A percentile compares a stretch with the other conserved stretches of the same genome.
These are phyloP conservation scores for Chauna torquata DNA, from an alignment of 2,113 vertebrate species.

Conservation along the genomic window DNA sequence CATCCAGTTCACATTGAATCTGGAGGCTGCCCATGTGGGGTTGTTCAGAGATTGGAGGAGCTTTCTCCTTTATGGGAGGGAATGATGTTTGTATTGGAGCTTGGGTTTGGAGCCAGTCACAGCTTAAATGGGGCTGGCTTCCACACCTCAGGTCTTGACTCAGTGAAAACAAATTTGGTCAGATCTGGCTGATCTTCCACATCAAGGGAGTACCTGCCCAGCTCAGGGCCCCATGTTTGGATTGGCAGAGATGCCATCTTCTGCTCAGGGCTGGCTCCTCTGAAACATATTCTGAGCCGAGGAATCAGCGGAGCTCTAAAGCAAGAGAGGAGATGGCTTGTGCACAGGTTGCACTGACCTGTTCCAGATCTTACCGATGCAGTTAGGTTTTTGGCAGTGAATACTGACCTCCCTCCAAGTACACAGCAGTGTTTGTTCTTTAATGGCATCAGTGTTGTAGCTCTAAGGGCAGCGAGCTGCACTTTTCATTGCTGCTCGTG, in stretches of 20 bases:
- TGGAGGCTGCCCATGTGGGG: background rate
- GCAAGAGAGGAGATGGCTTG: background rate
- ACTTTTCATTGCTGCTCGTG: background rate
- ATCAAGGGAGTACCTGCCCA: slow-evolving; percentile 14
- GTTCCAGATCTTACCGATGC: background rate
- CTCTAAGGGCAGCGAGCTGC: background rate
- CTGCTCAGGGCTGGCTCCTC: background rate
- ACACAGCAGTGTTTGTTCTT: background rate
- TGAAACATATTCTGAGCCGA: background rate
- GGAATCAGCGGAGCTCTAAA: background rate
- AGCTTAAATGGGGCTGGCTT: background rate
- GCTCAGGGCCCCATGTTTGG: background rate
- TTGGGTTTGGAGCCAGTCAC: slow-evolving; percentile 10
- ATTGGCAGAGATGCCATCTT: slow-evolving; percentile 8
- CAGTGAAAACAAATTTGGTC: slow-evolving; percentile 27
- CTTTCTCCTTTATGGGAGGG: background rate
- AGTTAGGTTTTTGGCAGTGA: background rate
- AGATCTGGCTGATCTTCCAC: background rate
- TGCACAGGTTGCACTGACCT: slow-evolving; percentile 7
- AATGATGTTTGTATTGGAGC: slow-evolving; percentile 11
- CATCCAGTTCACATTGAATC: background rate
- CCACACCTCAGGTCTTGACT: background rate
- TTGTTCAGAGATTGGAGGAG: background rate
- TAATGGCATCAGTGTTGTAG: background rate
- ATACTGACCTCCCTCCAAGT: background rate